Base-by-base conservation (phyloP, 2,797 vertebrate genomes). In the Lycodopsis pacificus region DNA sequence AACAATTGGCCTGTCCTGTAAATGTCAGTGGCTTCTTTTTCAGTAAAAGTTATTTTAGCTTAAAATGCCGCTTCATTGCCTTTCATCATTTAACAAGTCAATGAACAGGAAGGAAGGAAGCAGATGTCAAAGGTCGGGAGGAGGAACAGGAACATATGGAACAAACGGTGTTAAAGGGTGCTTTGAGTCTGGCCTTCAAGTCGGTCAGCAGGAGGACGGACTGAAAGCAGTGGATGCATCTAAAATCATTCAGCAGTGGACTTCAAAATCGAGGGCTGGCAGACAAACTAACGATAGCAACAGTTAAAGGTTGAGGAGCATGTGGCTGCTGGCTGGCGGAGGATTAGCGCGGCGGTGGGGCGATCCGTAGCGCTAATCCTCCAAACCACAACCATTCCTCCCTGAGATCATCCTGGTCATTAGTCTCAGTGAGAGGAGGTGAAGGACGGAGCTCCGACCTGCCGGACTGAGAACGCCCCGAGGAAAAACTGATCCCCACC, bases 81-180 rank as follows among this genome's bases (percentile, higher is more conserved):
- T 42, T 40, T 48, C 34, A 32, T 3, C 14, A 51, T 32, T 46
- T 36, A 40, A 36, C 46, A 27, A 40, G 38, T 67, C 38, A 73
- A 38, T 58, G 34, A 71, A 46, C 54, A 1, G 44, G n/a, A n/a
- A n/a, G n/a, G n/a, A n/a, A 7, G 3, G 19, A 12, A 3, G 7
- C 38, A 36, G 40, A 57, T 1, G 77, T 79, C 64, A 73, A 56
- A 73, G 64, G 65, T 79, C 71, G 2, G 32, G 34, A 12, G 57
- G 57, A 38, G 14, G 56, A 30, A 40, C 44, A 38, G 14, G 56
- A 30, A 40, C 44, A 66, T 1, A 65, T 42, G 59, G 42, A 49
- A 58, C 53, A 59, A 12, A 36, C 20, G 13, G 34, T 9, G 34
- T 36, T 9, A 15, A 44, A 15, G 42, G 13, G 42, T 2, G 20